These are phyloP conservation scores for Oxyruncus cristatus DNA, from an alignment of 2,113 vertebrate species.

Conservation along the genomic window DNA sequence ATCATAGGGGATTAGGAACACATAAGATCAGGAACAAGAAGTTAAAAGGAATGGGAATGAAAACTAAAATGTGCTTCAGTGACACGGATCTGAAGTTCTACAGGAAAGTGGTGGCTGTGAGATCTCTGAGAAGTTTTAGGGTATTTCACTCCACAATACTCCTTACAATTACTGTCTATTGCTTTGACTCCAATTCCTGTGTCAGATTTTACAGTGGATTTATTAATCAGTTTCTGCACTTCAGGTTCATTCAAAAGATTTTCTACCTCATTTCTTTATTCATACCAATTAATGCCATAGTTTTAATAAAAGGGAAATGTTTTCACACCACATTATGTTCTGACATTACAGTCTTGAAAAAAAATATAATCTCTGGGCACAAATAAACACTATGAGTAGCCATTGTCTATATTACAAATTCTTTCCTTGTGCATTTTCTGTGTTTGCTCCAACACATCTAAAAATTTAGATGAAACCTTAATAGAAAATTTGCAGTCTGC, in stretches of 20 bases:
- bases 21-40: background rate
- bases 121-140: background rate
- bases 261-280: background rate
- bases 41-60: background rate
- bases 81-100: background rate
- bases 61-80: background rate
- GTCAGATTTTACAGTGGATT: background rate
- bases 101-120: background rate
- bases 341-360: background rate
- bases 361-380: background rate
- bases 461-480: background rate
- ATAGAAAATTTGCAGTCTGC: background rate
- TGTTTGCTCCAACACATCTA: background rate
- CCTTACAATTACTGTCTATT: background rate
- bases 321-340: background rate
- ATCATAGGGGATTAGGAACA: background rate
- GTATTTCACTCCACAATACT: background rate
- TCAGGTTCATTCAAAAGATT: background rate
- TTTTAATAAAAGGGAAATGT: background rate
- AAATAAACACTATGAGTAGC: background rate
- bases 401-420: background rate
- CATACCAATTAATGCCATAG: background rate
- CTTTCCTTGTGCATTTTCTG: background rate
- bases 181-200: background rate
- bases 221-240: background rate